Percentiles rank a stretch among this genome's conserved stretches.
These are phyloP conservation scores for Pachypanchax playfairii DNA, from an alignment of 2,113 vertebrate genomes.

Conservation along the genomic window DNA sequence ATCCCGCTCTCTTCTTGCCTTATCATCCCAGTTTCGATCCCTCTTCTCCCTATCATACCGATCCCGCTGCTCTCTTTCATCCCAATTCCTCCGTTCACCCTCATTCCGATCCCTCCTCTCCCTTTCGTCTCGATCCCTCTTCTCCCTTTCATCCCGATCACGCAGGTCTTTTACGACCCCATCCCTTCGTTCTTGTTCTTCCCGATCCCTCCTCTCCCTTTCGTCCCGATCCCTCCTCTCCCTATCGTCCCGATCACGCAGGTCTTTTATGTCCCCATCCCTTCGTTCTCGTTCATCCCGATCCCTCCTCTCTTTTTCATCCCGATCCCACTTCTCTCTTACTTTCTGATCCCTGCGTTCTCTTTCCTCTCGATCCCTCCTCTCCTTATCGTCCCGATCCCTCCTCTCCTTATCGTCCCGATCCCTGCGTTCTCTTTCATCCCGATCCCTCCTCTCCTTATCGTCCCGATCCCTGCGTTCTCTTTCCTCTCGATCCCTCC, in stretches of 20 bases:
- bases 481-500: constrained; percentile 9
- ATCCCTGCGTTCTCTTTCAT: constrained; percentile 9
- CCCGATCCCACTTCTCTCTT: background rate
- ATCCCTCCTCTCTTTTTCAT: constrained; percentile 26
- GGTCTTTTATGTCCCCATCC: constrained; percentile 1
- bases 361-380: constrained; percentile 11
- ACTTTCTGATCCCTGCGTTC: constrained; percentile 21
- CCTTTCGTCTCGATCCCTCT: constrained; percentile 1
- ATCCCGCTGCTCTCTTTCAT: background rate
- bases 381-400: constrained; percentile 24
- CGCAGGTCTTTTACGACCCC: constrained; percentile 25
- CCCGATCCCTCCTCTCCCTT: constrained; percentile 7
- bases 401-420: constrained; percentile 10
- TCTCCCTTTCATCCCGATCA: constrained; percentile 19
- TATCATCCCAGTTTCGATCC: constrained; percentile 4
- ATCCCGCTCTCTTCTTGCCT: background rate
- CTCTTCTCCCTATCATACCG: constrained; percentile 13
- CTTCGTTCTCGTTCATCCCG: constrained; percentile 5
- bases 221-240: constrained; percentile 28
- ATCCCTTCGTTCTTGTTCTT: constrained; percentile 20
- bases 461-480: constrained; percentile 39
- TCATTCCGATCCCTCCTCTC: background rate
- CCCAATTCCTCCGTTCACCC: background rate
- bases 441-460: constrained; percentile 9
- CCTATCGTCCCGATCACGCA: background rate